Base-by-base conservation (phyloP, 1,140 invertebrate species). In the Melanaphis sacchari region DNA sequence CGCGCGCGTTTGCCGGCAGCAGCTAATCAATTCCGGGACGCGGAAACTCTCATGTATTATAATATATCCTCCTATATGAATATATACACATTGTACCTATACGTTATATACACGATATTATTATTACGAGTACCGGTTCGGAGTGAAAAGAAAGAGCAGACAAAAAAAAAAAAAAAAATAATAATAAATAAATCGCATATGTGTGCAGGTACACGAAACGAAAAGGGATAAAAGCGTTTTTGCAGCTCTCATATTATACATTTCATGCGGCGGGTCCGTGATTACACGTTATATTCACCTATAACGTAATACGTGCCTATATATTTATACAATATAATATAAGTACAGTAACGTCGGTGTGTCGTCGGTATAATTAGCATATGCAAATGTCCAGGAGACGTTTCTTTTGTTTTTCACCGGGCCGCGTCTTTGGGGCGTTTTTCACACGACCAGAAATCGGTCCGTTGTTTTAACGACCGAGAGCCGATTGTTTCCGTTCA, bases 21-120 rank as follows among this genome's bases (percentile, higher is more conserved):
- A 31, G 89, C 91, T 93, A 93, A 93, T 93, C 91, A 93, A 93
- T 85, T 93, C 91, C 91, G 91, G 91, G 91, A 85, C 91, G 76
- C 91, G 91, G 66, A 82, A 82, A 92, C 66, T 92, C 91, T 92
- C 91, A 90, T 90, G 54, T 90, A 90, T 40, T 43, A 43, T 40
- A 24, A 8, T 38, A 43, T 31, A 40, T 43, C 21, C 43, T 49
- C 88, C 22, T 11, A 26, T 54, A 24, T 31, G 18, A 38, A 59
- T 40, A 22, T 41, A n/a, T 82, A 38, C 36, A 82, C 31, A 40
- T 41, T 76, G 9, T 43, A 91, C 40, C 11, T 91, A 43, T 6
- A 38, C 38, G 38, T 43, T 76, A 91, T 40, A 85, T 76, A 76
- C 59, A 6, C 31, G 59, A 76, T 76, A 76, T 76, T 76, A 76